These are phyloP conservation scores for Ambastaia sidthimunki DNA, from an alignment of 2,797 vertebrate species.

Conservation along the genomic window DNA sequence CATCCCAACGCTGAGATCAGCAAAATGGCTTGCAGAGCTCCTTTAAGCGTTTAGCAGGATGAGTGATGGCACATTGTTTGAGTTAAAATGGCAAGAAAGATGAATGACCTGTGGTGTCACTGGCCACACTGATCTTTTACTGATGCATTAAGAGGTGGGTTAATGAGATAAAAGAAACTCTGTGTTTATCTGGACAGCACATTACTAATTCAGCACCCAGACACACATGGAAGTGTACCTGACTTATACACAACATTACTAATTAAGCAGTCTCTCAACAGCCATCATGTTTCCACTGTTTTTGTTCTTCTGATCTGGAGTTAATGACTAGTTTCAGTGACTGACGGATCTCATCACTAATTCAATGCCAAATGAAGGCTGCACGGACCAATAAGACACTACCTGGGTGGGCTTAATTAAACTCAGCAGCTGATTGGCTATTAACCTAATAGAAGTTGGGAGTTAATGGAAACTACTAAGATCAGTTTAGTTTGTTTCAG, in stretches of 20 bases:
- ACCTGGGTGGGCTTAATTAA: conserved; percentile 18
- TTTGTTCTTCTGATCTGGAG: conserved; percentile 22
- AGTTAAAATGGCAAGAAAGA: background rate
- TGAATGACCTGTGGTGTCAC: conserved; percentile 5
- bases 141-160: conserved; percentile 25
- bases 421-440: background rate
- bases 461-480: background rate
- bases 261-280: conserved; percentile 21
- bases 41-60: background rate
- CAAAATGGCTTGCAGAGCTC: background rate
- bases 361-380: background rate
- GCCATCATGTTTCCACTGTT: conserved; percentile 2
- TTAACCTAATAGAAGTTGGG: background rate
- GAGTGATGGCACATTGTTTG: background rate
- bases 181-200: conserved; percentile 13
- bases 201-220: conserved; percentile 50
- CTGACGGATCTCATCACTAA: conserved; percentile 14
- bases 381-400: conserved; percentile 1
- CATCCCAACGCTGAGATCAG: background rate
- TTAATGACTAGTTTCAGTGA: conserved; percentile 4
- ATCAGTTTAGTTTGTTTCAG: too few species aligned
- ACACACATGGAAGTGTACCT: conserved; percentile 27
- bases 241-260: conserved; percentile 23
- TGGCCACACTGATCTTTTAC: conserved; percentile 8
- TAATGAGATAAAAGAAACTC: conserved; percentile 37